Percentiles rank a stretch among this genome's conserved stretches.
Conservation (phyloP, 2,888 invertebrate species). For the Hecatera dysodea region DNA sequence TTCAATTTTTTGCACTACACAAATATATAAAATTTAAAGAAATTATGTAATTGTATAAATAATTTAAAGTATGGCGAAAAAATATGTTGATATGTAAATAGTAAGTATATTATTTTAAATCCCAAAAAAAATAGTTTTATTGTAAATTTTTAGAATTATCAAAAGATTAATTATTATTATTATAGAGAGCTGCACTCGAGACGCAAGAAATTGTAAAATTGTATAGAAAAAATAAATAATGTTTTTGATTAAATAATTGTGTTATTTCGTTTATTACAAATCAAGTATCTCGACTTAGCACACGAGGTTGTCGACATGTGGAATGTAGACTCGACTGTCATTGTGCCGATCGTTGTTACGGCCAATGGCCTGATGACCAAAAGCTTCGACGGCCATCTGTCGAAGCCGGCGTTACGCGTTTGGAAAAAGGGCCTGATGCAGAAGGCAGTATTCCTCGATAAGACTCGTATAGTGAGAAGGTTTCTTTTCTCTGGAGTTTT, state of each 20-base stretch:
- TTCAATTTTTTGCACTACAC: constrained; percentile 55
- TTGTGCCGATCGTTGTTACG: too few relatives aligned
- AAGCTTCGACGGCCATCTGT: too few relatives aligned
- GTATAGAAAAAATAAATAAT: constrained; percentile 87
- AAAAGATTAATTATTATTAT: constrained; percentile 69
- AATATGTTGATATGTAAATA: constrained; percentile 79
- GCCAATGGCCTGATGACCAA: too few relatives aligned
- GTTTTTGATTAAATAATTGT: constrained; percentile 78
- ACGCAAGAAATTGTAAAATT: constrained; percentile 83
- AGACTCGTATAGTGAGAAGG: too few relatives aligned
- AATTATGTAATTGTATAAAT: constrained; percentile 62
- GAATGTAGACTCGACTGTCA: too few relatives aligned
- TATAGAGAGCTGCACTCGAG: constrained; percentile 81
- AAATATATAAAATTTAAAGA: constrained; percentile 33
- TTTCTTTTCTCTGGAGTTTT: too few relatives aligned
- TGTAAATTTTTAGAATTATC: constrained; percentile 76
- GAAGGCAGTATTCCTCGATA: too few relatives aligned
- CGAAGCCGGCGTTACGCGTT: too few relatives aligned
- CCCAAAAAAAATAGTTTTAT: constrained; percentile 66
- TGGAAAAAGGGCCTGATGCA: too few relatives aligned
- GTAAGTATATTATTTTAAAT: constrained; percentile 69
- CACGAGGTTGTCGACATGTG: too few relatives aligned
- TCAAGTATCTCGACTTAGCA: too few relatives aligned
- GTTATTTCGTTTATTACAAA: too few relatives aligned
- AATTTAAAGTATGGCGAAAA: constrained; percentile 66